Base-by-base conservation (phyloP, 1,140 invertebrate species). In the Trichonephila inaurata region DNA sequence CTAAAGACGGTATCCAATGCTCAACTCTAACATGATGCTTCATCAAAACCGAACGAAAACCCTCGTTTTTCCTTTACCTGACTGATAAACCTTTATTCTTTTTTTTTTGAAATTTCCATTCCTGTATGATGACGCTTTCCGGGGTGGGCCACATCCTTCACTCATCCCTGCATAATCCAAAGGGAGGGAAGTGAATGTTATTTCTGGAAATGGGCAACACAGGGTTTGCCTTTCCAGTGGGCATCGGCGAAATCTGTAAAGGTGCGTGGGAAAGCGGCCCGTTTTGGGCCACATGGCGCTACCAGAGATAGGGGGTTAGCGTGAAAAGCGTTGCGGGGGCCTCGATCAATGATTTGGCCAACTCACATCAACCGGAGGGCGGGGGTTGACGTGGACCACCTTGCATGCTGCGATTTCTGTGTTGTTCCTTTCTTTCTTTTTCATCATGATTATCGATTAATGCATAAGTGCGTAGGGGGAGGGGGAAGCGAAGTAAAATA, bases 251-350 rank as follows among this genome's bases (percentile, higher is more conserved):
- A 85, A 85, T 58, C 44, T n/a, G 44, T n/a, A 77, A 19, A 77
- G 72, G 72, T 40, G 72, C 87, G 87, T 89, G 87, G 87, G 87
- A 89, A 89, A 89, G n/a, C 33, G 64, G 21, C 19, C 87, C 62
- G 58, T 89, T 89, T 64, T 61, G 16, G 21, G 33, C 33, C 87
- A 89, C 87, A 89, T 89, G 87, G 24, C 24, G 33, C 60, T 60
- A 62, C 24, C 8, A 14, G 82, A 64, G 60, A 64, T 64, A 64
- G 85, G 85, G 85, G 85, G 85, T 87, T 87, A 28, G 85, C 85
- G 85, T 87, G 64, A 33, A 89, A 19, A n/a, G 19, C 33, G 24
- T 40, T 51, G n/a, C 28, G 28, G 12, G 33, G 64, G 40, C n/a
- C 69, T 89, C 87, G 87, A 69, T 44, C 87, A 69, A 89, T 89